Evolutionary conservation across 2,888 invertebrate genomes (phyloP), one percentile per base, ranked within the genome.

Genomic region (Leucozona laternaria): DNA sequence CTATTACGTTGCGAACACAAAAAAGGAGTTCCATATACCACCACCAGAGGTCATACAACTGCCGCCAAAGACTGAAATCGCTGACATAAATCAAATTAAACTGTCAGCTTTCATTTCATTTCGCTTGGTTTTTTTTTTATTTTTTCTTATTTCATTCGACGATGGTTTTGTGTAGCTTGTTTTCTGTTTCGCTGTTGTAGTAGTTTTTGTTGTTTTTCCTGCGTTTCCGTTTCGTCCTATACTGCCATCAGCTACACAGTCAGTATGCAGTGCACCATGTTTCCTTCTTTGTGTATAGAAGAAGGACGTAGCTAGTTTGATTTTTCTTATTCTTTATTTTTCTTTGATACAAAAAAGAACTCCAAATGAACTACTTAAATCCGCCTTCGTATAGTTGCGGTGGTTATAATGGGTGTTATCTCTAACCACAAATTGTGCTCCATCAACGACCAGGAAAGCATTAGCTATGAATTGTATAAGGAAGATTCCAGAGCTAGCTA

Each of bases 1-100:
- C 60, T 45, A 40, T 43, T 28, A 78, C 66, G 64, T 79, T 55
- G 31, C 64, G 43, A 22, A 17, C 10, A 50, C 11, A 48, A 60
- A 77, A 53, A 66, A 77, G 34, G 28, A 86, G 81, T 73, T 64
- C 53, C 66, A 71, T 75, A 13, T 25, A 60, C 73, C 45, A 34
- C 48, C 48, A 66, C 64, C 70, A 45, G 55, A 45, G 62, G 73
- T 66, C 57, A 57, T 62, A 55, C 77, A 77, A 76, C 85, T 62
- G 77, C 81, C 82, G 75, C 82, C 78, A 82, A 82, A 70, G 82
- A 86, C 82, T 79, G 78, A 86, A 86, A 86, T 86, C 86, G 86
- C 78, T 86, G 86, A 86, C 86, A 86, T 86, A 86, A 86, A 86
- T 86, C 86, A 86, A 86, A 86, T 86, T 86, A 86, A 86, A 82